Evolutionary conservation across 2,113 vertebrate species (phyloP).

Genomic region (Siphamia tubifer): DNA sequence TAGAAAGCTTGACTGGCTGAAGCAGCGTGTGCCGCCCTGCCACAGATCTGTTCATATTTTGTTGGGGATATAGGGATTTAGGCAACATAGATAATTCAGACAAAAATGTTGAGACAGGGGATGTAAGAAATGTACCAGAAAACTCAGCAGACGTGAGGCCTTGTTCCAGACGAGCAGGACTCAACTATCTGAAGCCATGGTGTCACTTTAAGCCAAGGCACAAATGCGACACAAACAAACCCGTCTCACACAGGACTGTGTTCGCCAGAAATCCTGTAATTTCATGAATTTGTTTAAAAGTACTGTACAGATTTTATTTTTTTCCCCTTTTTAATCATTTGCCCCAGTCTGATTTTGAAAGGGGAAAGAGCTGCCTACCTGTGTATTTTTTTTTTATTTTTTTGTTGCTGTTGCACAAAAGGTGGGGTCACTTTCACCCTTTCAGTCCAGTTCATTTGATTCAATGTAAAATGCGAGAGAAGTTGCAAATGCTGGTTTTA

Average conservation of each 20-base stretch:
- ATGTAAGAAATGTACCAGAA: constrained; percentile 23
- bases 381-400: constrained; percentile 72
- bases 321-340: constrained; percentile 80
- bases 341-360: constrained; percentile 74
- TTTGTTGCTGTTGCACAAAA: constrained; percentile 60
- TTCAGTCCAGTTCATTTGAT: constrained; percentile 73
- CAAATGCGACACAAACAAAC: constrained; percentile 14
- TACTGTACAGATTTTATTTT: constrained; percentile 87
- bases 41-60: constrained; percentile 69
- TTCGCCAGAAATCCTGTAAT: constrained; percentile 84
- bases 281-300: constrained; percentile 90
- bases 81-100: constrained; percentile 66
- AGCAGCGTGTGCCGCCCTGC: constrained; percentile 41
- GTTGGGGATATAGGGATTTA: constrained; percentile 66
- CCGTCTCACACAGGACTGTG: constrained; percentile 59
- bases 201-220: constrained; percentile 41
- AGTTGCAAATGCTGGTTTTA: constrained; percentile 76
- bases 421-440: constrained; percentile 83
- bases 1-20: constrained; percentile 86
- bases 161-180: constrained; percentile 74
- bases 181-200: constrained; percentile 59
- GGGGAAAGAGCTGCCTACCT: constrained; percentile 62
- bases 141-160: constrained; percentile 45
- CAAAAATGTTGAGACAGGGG: constrained; percentile 34
- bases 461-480: constrained; percentile 68